Evolutionary conservation across 2,888 invertebrate genomes (phyloP), one percentile per base, ranked within the genome.

Genomic region (Chloromyia formosa): DNA sequence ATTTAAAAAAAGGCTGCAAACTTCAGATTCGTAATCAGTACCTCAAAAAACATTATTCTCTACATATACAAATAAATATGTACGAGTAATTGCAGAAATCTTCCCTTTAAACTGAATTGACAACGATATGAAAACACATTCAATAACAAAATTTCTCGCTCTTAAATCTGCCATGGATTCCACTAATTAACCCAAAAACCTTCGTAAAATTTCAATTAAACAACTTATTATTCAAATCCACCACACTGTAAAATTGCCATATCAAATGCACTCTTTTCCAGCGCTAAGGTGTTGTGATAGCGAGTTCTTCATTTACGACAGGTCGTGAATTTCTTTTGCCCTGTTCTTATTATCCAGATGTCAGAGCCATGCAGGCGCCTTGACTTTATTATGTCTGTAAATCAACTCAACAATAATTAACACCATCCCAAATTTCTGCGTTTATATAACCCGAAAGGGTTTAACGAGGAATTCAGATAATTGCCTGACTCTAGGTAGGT

Each of bases 121-220:
- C n/a, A n/a, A n/a, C n/a, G n/a, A n/a, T n/a, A n/a, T n/a, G n/a
- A n/a, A n/a, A n/a, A n/a, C n/a, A n/a, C n/a, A n/a, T n/a, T n/a
- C n/a, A n/a, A n/a, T n/a, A n/a, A n/a, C n/a, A n/a, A n/a, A n/a
- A n/a, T n/a, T n/a, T n/a, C n/a, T n/a, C n/a, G n/a, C n/a, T n/a
- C n/a, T n/a, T n/a, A n/a, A n/a, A n/a, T n/a, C n/a, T n/a, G n/a
- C n/a, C n/a, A n/a, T n/a, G n/a, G n/a, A n/a, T n/a, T n/a, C n/a
- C n/a, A n/a, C 49, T 49, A 49, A 49, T 12, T n/a, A 12, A 35
- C 27, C 12, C 60, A 60, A n/a, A 23, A 23, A 12, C 12, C 3
- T 9, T 60, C 60, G 60, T 68, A 22, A 68, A 68, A 68, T 68
- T 68, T 23, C 68, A 68, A 68, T 68, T 49, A 68, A 68, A 9